Percentiles rank a stretch among this genome's conserved stretches.
phyloP scores from a whole-genome alignment of 2,797 vertebrate genomes.

The Chelon labrosus region DNA sequence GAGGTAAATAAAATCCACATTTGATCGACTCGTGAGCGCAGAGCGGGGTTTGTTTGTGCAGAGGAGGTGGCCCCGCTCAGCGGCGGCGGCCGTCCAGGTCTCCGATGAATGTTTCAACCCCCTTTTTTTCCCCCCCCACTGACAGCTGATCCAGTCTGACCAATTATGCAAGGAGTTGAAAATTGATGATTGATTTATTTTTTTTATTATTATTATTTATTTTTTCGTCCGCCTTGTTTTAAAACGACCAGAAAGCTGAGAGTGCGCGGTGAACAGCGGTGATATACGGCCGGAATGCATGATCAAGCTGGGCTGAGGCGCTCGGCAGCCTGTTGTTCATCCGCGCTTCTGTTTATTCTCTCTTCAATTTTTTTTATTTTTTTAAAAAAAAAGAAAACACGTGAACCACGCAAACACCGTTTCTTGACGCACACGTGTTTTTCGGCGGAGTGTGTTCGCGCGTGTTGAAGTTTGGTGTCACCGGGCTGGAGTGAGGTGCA shows the following conservation, averaged over 20 bases:
- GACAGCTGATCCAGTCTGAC: constrained; percentile 31
- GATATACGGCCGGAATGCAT: constrained; percentile 35
- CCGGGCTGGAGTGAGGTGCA: constrained; percentile 32
- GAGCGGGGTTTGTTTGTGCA: constrained; percentile 1
- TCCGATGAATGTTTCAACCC: constrained; percentile 5
- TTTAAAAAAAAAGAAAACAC: neutral
- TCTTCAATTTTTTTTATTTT: neutral
- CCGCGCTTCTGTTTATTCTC: neutral
- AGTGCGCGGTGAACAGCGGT: constrained; percentile 20
- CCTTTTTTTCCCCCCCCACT: neutral
- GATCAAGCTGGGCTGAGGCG: constrained; percentile 26
- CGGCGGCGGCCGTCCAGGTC: constrained; percentile 36
- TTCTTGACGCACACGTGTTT: neutral
- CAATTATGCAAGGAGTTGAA: constrained; percentile 16
- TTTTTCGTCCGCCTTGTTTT: constrained; percentile 2
- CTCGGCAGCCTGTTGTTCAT: constrained; percentile 67
- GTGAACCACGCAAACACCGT: neutral
- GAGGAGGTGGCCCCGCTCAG: constrained; percentile 42
- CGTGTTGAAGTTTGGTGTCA: constrained; percentile 25
- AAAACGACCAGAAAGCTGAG: neutral
- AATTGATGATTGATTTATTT: constrained; percentile 16
- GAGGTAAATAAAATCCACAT: constrained; percentile 46
- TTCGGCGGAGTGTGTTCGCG: neutral
- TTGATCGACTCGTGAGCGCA: neutral
- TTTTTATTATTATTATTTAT: neutral